These are phyloP conservation scores for Drosophila buzzatii DNA, from an alignment of 2,888 invertebrate genomes.

Conservation along the genomic window DNA sequence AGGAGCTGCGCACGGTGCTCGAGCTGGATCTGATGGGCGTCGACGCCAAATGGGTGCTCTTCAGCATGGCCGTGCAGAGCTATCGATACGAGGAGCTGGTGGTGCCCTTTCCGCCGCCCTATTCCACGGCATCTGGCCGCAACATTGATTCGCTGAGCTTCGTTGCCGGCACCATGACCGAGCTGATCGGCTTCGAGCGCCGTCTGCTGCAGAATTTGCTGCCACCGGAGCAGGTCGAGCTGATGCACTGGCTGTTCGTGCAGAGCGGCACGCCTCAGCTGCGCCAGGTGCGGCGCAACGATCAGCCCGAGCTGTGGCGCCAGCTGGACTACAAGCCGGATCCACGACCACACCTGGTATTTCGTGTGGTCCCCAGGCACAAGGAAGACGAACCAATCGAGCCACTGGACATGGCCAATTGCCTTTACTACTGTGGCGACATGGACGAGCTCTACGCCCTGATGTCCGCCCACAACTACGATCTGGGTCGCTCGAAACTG, in stretches of 20 bases:
- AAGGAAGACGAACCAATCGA: background rate
- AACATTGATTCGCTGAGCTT: slow-evolving; percentile 19
- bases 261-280: slow-evolving; percentile 27
- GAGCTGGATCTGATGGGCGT: slow-evolving; percentile 28
- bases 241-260: slow-evolving; percentile 39
- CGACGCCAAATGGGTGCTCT: slow-evolving; percentile 37
- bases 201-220: slow-evolving; percentile 1
- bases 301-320: slow-evolving; percentile 24
- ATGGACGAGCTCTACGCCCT: slow-evolving; percentile 22
- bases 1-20: slow-evolving; percentile 9
- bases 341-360: slow-evolving; percentile 16
- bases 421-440: slow-evolving; percentile 27
- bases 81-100: slow-evolving; percentile 21
- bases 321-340: slow-evolving; percentile 13
- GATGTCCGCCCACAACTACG: background rate
- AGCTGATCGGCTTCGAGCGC: slow-evolving; percentile 2
- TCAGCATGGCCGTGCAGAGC: slow-evolving; percentile 27
- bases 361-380: slow-evolving; percentile 4
- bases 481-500: background rate
- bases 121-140: background rate
- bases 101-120: slow-evolving; percentile 15
- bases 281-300: slow-evolving; percentile 3
- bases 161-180: slow-evolving; percentile 19
- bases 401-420: background rate
- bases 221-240: slow-evolving; percentile 16